Conservation (phyloP, 2,888 invertebrate genomes). For the Caenorhabditis uteleia region DNA sequence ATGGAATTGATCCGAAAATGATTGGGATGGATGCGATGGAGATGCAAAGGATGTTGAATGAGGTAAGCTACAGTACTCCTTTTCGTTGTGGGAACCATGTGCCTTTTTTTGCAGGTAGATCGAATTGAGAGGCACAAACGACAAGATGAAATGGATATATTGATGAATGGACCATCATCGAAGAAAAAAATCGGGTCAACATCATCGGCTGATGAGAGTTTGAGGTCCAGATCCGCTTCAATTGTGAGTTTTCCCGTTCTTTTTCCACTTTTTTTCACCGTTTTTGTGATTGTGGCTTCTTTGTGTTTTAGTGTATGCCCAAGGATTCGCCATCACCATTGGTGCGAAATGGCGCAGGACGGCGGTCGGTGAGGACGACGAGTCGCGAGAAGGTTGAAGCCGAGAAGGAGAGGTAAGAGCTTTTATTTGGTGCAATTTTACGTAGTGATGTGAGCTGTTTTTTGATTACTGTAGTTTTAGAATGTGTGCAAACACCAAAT, state of each 20-base stretch:
- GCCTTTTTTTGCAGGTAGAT: constrained; percentile 2
- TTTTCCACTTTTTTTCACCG: neutral
- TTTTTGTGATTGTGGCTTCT: constrained; percentile 1
- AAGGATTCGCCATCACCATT: constrained; percentile 15
- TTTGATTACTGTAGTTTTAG: neutral
- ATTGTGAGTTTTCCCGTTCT: constrained; percentile 17
- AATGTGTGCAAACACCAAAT: too few relatives aligned
- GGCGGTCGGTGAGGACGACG: constrained; percentile 27
- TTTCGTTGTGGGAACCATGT: neutral
- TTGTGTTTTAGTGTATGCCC: constrained; percentile 6
- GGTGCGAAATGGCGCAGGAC: constrained; percentile 12
- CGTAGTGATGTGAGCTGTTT: neutral
- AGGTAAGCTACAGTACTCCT: constrained; percentile 6
- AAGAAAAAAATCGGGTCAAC: constrained; percentile 2
- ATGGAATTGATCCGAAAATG: constrained; percentile 36
- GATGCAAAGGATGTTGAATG: constrained; percentile 37
- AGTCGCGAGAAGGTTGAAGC: constrained; percentile 22
- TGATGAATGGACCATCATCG: constrained; percentile 31
- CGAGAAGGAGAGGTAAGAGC: neutral
- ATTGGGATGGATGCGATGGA: too few relatives aligned
- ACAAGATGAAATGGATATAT: constrained; percentile 35
- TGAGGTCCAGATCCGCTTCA: constrained; percentile 14
- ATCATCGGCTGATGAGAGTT: too few relatives aligned
- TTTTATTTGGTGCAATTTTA: too few relatives aligned
- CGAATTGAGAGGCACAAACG: constrained; percentile 32